These are phyloP conservation scores for Lasius platythorax DNA, from an alignment of 2,888 invertebrate species.

Conservation along the genomic window DNA sequence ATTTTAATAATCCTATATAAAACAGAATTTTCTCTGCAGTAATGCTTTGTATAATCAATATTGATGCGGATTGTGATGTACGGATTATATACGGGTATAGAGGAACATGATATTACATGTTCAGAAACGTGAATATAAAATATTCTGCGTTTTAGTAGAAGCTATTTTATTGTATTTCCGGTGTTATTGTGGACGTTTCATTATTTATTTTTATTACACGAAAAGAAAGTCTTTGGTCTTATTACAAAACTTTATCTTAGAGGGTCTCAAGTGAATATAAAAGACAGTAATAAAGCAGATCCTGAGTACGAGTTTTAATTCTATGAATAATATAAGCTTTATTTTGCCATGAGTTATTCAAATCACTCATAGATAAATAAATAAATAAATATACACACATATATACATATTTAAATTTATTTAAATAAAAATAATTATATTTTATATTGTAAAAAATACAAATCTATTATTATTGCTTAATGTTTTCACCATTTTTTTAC, in stretches of 20 bases:
- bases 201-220: not conserved
- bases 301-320: not conserved
- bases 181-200: not conserved
- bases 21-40: not conserved
- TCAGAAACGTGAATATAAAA: not conserved
- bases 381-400: not conserved
- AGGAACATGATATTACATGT: not conserved
- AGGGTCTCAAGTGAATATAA: not conserved
- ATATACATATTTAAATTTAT: not conserved
- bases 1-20: slow-evolving; percentile 18
- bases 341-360: not conserved
- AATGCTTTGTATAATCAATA: slow-evolving; percentile 7
- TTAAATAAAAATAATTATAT: too few relatives aligned
- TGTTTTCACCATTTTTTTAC: not conserved
- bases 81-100: not conserved
- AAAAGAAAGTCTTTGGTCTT: not conserved
- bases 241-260: not conserved
- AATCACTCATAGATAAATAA: not conserved
- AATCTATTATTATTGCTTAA: too few relatives aligned
- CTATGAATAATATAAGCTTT: not conserved
- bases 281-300: not conserved
- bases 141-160: not conserved
- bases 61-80: not conserved
- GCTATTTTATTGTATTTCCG: not conserved
- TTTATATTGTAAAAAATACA: too few relatives aligned